Conservation (phyloP, 2,797 vertebrate genomes). For the Myotis daubentonii region DNA sequence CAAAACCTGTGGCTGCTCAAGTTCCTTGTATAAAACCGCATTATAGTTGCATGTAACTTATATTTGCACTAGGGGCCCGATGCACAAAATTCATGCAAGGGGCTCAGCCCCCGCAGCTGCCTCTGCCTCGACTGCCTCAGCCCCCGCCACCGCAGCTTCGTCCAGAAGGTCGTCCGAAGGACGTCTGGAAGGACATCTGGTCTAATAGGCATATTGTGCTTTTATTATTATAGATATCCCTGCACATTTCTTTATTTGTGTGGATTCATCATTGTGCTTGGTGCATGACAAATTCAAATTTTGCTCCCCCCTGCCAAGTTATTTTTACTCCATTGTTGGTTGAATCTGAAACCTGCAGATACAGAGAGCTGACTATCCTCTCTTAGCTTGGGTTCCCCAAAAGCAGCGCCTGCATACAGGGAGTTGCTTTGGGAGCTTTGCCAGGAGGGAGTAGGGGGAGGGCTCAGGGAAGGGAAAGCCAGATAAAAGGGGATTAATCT, state of each 20-base stretch:
- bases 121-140: too few species aligned
- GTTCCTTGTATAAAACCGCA: not conserved
- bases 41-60: too few species aligned
- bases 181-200: too few species aligned
- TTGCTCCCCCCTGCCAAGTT: not conserved
- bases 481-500: not conserved
- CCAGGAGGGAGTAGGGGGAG: not conserved
- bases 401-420: not conserved
- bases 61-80: too few species aligned
- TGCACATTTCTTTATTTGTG: not conserved
- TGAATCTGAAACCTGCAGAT: not conserved
- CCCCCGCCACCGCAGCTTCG: too few species aligned
- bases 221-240: not conserved
- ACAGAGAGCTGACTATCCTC: not conserved
- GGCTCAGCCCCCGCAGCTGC: too few species aligned
- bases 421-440: not conserved
- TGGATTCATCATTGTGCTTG: not conserved
- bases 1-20: not conserved
- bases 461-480: not conserved
- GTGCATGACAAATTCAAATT: not conserved
- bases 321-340: not conserved
- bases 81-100: too few species aligned
- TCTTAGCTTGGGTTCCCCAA: not conserved
- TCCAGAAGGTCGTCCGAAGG: too few species aligned
- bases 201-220: too few species aligned